Conservation (phyloP, 2,888 invertebrate species). For the Erebia epiphron region DNA sequence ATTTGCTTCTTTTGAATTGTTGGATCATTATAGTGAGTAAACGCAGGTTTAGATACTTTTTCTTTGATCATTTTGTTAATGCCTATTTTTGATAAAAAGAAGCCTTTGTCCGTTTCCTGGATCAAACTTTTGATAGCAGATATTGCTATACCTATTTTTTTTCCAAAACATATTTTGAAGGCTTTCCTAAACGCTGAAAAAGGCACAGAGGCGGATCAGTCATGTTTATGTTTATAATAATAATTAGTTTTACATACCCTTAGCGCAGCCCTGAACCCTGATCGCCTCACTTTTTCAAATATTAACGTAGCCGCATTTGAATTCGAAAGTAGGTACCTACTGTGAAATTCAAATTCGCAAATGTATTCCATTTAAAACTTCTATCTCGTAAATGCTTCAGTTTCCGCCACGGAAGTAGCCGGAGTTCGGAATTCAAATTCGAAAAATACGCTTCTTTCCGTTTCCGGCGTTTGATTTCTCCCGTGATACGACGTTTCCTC, state of each 20-base stretch:
- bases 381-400: conserved; percentile 69
- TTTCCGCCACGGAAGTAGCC: conserved; percentile 75
- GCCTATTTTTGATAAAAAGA: not conserved
- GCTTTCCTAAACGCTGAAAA: too few relatives aligned
- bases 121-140: too few relatives aligned
- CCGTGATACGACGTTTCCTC: conserved; percentile 78
- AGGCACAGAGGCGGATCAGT: too few relatives aligned
- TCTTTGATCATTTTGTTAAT: not conserved
- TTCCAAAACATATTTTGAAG: too few relatives aligned
- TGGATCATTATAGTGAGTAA: conserved; percentile 15
- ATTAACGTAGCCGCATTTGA: conserved; percentile 23
- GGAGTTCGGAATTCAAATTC: conserved; percentile 81
- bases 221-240: too few relatives aligned
- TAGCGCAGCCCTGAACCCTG: not conserved
- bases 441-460: conserved; percentile 81
- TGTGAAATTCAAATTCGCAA: conserved; percentile 40
- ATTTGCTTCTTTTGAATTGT: conserved; percentile 49
- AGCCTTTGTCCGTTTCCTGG: too few relatives aligned
- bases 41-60: not conserved
- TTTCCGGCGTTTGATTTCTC: conserved; percentile 82
- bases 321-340: conserved; percentile 29
- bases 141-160: too few relatives aligned
- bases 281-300: conserved; percentile 28
- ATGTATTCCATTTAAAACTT: conserved; percentile 61
- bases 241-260: too few relatives aligned